A percentile compares a stretch with the other conserved stretches of the same genome.
phyloP scores from a whole-genome alignment of 2,888 invertebrate genomes.

The Drosophila lacicola region DNA sequence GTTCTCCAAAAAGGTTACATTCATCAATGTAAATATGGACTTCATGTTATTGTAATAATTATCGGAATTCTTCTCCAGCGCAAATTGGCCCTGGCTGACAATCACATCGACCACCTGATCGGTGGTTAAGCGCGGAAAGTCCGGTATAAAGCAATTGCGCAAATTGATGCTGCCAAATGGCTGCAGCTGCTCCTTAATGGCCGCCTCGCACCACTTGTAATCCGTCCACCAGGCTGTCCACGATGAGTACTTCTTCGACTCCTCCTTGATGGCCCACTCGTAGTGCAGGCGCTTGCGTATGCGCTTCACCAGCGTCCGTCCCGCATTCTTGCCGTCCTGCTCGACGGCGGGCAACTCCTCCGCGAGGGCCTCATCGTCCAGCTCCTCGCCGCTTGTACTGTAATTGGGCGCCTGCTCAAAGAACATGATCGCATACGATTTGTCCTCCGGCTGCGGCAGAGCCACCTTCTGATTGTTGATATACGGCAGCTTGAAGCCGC shows the following conservation, averaged over 20 bases:
- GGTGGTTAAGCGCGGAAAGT: conserved; percentile 56
- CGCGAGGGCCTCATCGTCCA: conserved; percentile 43
- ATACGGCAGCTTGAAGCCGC: conserved; percentile 56
- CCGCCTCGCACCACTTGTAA: conserved; percentile 57
- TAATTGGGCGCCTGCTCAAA: conserved; percentile 62
- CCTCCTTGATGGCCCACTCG: conserved; percentile 45
- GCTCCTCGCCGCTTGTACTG: conserved; percentile 57
- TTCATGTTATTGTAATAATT: conserved; percentile 68
- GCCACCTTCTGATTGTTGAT: conserved; percentile 34
- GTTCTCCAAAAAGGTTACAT: conserved; percentile 63
- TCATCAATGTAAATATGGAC: conserved; percentile 64
- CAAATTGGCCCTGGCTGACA: conserved; percentile 58
- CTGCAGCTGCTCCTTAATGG: conserved; percentile 46
- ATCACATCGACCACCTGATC: conserved; percentile 63
- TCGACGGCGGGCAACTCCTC: conserved; percentile 35
- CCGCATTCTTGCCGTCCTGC: conserved; percentile 45
- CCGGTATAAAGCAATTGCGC: conserved; percentile 63
- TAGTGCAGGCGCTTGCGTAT: conserved; percentile 56
- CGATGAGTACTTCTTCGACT: conserved; percentile 49
- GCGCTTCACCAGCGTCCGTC: conserved; percentile 56
- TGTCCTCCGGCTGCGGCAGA: conserved; percentile 57
- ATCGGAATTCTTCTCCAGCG: conserved; percentile 57
- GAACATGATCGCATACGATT: conserved; percentile 68
- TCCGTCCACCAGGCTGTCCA: conserved; percentile 70
- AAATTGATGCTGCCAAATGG: conserved; percentile 52